A percentile compares a stretch with the other conserved stretches of the same genome.
Conservation (phyloP, 2,113 vertebrate species). For the Phainopepla nitens region DNA sequence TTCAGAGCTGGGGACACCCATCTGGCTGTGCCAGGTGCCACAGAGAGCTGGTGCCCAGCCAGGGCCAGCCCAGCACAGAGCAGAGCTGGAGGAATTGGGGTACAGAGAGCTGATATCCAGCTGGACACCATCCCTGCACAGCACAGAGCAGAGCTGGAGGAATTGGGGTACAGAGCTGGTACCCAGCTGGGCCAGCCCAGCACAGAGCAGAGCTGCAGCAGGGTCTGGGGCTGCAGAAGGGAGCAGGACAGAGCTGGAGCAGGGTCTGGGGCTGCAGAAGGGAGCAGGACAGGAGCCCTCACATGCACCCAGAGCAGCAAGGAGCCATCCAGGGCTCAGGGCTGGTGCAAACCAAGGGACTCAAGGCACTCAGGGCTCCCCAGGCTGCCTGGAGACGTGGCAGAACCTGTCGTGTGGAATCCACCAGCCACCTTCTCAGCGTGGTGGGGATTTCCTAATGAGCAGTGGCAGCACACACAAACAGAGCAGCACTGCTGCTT, state of each 20-base stretch:
- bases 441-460: not conserved
- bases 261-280: not conserved
- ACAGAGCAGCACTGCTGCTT: not conserved
- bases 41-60: not conserved
- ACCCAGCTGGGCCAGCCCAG: not conserved
- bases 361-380: rapidly evolving
- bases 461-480: constrained; percentile 17
- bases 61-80: too few relatives aligned
- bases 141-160: not conserved
- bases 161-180: not conserved
- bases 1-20: not conserved
- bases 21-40: not conserved
- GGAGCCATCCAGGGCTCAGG: not conserved
- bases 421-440: not conserved
- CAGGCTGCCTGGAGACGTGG: not conserved
- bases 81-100: too few relatives aligned
- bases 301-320: not conserved
- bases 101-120: too few relatives aligned
- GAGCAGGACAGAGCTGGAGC: not conserved
- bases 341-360: not conserved
- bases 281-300: not conserved
- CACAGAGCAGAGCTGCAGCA: not conserved
- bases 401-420: not conserved
- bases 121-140: too few relatives aligned
- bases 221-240: too few relatives aligned